Base-by-base conservation (phyloP, 1,140 invertebrate genomes). In the Lanistes nyassanus region DNA sequence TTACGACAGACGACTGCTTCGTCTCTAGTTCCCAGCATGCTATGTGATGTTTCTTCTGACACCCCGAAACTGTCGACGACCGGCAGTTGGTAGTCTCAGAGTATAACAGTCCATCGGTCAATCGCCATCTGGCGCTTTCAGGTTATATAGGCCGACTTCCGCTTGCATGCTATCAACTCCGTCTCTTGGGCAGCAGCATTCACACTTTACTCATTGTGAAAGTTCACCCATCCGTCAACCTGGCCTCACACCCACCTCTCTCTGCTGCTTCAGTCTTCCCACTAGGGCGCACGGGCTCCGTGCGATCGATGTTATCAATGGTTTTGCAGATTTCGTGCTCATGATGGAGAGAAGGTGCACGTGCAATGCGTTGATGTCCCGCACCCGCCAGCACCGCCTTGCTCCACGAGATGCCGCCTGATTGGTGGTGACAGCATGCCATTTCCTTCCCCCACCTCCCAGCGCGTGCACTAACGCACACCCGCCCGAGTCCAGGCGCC, bases 371-470 rank as follows among this genome's bases (percentile, higher is more conserved):
- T 19, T 64, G 62, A 64, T 64, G 5, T 64, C 62, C 31, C 62
- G 62, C 62, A n/a, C 19, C 29, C 19, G 62, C 19, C 29, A 36
- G 62, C 62, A 36, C n/a, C 29, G 31, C 62, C 62, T 34, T 64
- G 62, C 34, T 64, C 19, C 29, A 19, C 36, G 29, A 64, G 62
- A 26, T 36, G 62, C 31, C 62, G 36, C 62, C 62, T 64, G 62
- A 64, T 64, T 64, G 62, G 62, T 64, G 62, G 62, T 64, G 62
- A 64, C 62, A 64, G 62, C 62, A 64, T 29, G 31, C 62, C 62
- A 64, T 64, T 64, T 64, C 62, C 62, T 34, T 34, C 34, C 36
- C 62, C 29, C 36, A n/a, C n/a, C n/a, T n/a, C n/a, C n/a, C n/a
- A n/a, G 62, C 62, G 36, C 36, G 62, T 29, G 62, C 62, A 64